phyloP scores from a whole-genome alignment of 1,140 invertebrate genomes.

The Dreissena rostriformis region DNA sequence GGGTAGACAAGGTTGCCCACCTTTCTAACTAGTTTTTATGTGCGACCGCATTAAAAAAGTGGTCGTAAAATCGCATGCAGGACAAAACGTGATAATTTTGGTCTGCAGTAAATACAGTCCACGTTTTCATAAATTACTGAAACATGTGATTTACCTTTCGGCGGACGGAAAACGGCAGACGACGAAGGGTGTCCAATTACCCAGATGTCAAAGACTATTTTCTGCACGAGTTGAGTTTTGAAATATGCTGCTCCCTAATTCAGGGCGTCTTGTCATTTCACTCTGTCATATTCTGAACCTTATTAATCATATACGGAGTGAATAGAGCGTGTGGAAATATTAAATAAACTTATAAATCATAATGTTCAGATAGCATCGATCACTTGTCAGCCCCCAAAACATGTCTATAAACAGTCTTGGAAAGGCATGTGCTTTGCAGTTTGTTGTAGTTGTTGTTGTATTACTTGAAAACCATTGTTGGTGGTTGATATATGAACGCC shows the following conservation, averaged over 20 bases:
- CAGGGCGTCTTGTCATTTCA: no score
- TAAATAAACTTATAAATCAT: no score
- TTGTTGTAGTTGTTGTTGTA: no score
- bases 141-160: slow-evolving; percentile 56
- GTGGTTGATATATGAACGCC: no score
- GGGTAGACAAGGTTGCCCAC: not conserved
- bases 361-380: no score
- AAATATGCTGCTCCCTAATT: not conserved
- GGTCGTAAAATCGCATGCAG: slow-evolving; percentile 47
- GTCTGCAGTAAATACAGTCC: slow-evolving; percentile 47
- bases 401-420: no score
- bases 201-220: slow-evolving; percentile 55
- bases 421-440: no score
- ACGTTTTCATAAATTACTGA: slow-evolving; percentile 37
- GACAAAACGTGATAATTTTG: slow-evolving; percentile 51
- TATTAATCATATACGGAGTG: no score
- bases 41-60: slow-evolving; percentile 18
- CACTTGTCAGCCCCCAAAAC: no score
- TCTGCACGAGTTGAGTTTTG: slow-evolving; percentile 41
- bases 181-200: slow-evolving; percentile 47
- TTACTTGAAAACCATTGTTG: no score
- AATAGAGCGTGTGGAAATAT: no score
- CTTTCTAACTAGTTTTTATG: slow-evolving; percentile 48
- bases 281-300: no score
- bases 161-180: slow-evolving; percentile 49